These are phyloP conservation scores for Dicaeum eximium DNA, from an alignment of 2,113 vertebrate genomes.

Conservation along the genomic window DNA sequence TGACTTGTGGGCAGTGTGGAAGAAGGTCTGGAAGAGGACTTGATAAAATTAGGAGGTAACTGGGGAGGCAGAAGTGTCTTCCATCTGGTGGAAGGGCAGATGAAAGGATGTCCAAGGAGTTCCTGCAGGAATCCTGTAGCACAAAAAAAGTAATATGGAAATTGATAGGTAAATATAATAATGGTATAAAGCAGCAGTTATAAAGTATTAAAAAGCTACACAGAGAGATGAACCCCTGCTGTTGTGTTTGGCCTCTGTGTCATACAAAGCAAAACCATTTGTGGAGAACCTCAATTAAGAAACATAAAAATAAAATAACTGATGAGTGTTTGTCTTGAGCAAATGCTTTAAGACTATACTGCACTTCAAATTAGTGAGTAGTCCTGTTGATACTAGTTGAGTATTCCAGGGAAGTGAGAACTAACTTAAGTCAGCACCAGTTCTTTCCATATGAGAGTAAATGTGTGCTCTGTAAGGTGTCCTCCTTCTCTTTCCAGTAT, in stretches of 20 bases:
- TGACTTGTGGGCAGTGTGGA: accelerated
- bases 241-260: not conserved
- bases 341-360: not conserved
- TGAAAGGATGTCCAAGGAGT: not conserved
- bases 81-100: not conserved
- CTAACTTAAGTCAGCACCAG: not conserved
- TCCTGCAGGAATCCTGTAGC: not conserved
- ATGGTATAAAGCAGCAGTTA: not conserved
- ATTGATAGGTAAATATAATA: not conserved
- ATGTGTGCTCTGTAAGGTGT: not conserved
- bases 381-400: not conserved
- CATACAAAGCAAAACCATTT: not conserved
- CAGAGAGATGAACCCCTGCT: not conserved
- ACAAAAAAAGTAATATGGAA: not conserved
- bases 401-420: not conserved
- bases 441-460: not conserved
- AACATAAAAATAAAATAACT: not conserved
- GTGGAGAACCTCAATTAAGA: not conserved
- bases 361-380: not conserved
- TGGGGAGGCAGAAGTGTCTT: not conserved
- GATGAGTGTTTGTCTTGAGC: not conserved
- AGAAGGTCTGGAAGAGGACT: not conserved
- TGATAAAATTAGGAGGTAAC: not conserved
- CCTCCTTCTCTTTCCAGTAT: not conserved
- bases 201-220: not conserved